phyloP scores from a whole-genome alignment of 2,888 invertebrate genomes.

The Drosophila anceps region DNA sequence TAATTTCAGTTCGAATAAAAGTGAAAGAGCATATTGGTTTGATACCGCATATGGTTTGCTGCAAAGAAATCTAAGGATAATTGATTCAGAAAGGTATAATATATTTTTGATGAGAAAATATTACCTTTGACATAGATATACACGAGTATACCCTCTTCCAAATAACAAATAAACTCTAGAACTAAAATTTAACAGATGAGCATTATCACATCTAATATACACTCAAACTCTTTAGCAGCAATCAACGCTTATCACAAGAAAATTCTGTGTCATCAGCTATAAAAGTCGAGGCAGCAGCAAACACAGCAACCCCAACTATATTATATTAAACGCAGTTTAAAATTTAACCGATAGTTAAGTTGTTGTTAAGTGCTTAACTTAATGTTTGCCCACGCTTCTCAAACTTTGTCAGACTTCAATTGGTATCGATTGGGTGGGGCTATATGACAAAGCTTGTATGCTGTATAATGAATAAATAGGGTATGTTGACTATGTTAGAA shows the following conservation, averaged over 20 bases:
- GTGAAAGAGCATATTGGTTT: neutral
- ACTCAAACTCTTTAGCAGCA: neutral
- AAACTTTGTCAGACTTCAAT: slow-evolving; percentile 13
- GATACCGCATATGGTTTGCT: too few relatives aligned
- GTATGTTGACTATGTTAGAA: neutral
- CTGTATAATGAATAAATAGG: neutral
- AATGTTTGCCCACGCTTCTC: neutral
- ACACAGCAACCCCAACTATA: neutral
- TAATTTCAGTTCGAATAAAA: neutral
- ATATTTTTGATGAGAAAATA: too few relatives aligned
- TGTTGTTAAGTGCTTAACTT: neutral
- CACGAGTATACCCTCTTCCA: too few relatives aligned
- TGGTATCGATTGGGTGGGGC: slow-evolving; percentile 42
- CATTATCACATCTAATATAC: neutral
- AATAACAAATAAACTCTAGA: too few relatives aligned
- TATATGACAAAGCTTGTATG: neutral
- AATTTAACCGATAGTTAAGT: neutral
- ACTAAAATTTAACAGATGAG: too few relatives aligned
- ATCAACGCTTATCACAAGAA: neutral
- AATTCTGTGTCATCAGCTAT: neutral
- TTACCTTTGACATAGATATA: too few relatives aligned
- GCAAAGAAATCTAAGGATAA: too few relatives aligned
- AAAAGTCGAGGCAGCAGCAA: neutral
- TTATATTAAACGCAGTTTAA: neutral
- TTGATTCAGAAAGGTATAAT: too few relatives aligned